Base-by-base conservation (phyloP, 2,888 invertebrate genomes). In the Papilio demoleus region DNA sequence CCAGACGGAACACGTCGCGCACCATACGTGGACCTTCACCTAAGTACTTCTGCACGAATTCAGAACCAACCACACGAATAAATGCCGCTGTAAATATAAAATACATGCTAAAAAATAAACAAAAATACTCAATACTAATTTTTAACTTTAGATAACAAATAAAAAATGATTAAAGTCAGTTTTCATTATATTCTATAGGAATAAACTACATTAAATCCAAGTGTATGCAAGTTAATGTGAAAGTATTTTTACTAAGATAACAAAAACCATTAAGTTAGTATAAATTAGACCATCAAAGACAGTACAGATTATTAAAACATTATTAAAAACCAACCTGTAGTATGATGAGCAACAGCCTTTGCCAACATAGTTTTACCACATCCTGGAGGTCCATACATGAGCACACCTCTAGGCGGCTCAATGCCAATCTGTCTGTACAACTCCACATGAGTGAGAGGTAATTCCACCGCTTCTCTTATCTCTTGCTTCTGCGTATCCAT, bases 401-500 rank as follows among this genome's bases (percentile, higher is more conserved):
- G 94, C 1, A 99, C 99, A 77, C 99, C 99, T 22, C 99, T 94
- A 0, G 99, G 99, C 0, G 99, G 99, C 86, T 99, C 99, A 82
- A 99, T 99, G 88, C 99, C 99, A 81, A 97, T 97, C 93, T 99
- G 99, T 86, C 99, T 97, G 90, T 99, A 99, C 50, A 99, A 92
- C 87, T 99, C 99, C 82, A 99, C 99, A 86, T 99, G 99, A 19
- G 99, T 99, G 19, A 99, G 93, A 0, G 99, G 99, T 71, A 99
- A 89, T 86, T 99, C 99, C 0, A 99, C 99, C 5, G 99, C 99
- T 89, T 99, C 99, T 66, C 99, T 93, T 77, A 99, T 99, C 88
- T 99, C 99, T 71, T 99, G 99, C 81, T 99, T 99, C 88, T 99
- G 99, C 94, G 99, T 98, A 87, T 99, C 99, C 97, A 99, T 97